These are phyloP conservation scores for Chlorops oryzae DNA, from an alignment of 1,140 invertebrate species.

Conservation along the genomic window DNA sequence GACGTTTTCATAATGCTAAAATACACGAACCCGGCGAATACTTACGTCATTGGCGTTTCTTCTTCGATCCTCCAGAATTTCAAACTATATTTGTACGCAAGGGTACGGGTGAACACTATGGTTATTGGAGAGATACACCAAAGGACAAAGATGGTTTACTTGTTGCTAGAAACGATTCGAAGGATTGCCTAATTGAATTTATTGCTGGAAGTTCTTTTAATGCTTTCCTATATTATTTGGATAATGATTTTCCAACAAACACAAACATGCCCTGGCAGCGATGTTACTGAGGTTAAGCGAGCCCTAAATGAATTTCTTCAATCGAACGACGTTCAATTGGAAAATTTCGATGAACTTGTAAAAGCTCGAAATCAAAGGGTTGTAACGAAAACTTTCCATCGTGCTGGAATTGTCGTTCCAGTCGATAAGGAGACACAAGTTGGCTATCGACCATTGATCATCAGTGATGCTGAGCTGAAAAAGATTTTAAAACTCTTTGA, in stretches of 20 bases:
- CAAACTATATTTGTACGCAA: slow-evolving; percentile 68
- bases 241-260: slow-evolving; percentile 58
- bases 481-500: slow-evolving; percentile 64
- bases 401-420: slow-evolving; percentile 83
- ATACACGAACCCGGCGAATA: slow-evolving; percentile 57
- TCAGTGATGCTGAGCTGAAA: slow-evolving; percentile 70
- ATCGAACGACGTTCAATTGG: slow-evolving; percentile 52
- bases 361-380: slow-evolving; percentile 60
- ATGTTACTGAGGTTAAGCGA: slow-evolving; percentile 55
- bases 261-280: slow-evolving; percentile 62
- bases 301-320: slow-evolving; percentile 61
- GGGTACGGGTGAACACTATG: slow-evolving; percentile 66
- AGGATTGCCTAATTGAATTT: slow-evolving; percentile 62
- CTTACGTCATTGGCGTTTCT: slow-evolving; percentile 83
- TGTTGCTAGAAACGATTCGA: slow-evolving; percentile 67
- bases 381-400: slow-evolving; percentile 76
- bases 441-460: slow-evolving; percentile 71
- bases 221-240: slow-evolving; percentile 62
- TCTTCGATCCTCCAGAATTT: slow-evolving; percentile 91
- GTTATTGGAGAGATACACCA: slow-evolving; percentile 83
- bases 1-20: slow-evolving; percentile 56
- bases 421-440: slow-evolving; percentile 71
- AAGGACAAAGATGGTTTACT: slow-evolving; percentile 57
- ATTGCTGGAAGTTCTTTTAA: slow-evolving; percentile 81
- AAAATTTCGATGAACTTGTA: slow-evolving; percentile 26